These are phyloP conservation scores for Penaeus indicus DNA, from an alignment of 1,140 invertebrate genomes.

Conservation along the genomic window DNA sequence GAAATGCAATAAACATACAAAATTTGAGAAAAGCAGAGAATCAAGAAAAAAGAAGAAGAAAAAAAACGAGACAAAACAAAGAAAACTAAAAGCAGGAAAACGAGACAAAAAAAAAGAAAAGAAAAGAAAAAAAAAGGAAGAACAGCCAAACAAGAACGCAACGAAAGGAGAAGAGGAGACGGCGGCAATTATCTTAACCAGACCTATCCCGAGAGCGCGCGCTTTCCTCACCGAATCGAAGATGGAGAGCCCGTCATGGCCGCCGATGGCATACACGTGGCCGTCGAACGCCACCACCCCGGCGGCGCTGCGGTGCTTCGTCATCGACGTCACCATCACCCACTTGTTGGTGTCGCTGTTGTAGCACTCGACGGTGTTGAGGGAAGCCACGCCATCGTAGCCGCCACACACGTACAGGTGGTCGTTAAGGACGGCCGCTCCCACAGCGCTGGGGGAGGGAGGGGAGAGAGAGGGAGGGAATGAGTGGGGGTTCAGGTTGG, in stretches of 20 bases:
- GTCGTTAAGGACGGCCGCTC: constrained; percentile 85
- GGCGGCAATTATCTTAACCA: too few species aligned
- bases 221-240: constrained; percentile 81
- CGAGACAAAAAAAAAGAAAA: too few species aligned
- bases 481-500: neutral
- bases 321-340: constrained; percentile 85
- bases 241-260: constrained; percentile 90
- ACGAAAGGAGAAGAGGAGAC: too few species aligned
- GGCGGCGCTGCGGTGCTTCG: constrained; percentile 89
- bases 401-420: constrained; percentile 90
- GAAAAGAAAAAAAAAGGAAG: too few species aligned
- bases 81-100: too few species aligned
- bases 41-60: too few species aligned
- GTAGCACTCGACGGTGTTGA: constrained; percentile 84
- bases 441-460: constrained; percentile 78
- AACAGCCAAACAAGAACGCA: too few species aligned
- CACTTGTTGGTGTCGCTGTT: constrained; percentile 82
- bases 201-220: too few species aligned
- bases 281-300: constrained; percentile 86
- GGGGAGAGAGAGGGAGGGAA: too few species aligned
- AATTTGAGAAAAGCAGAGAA: too few species aligned
- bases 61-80: too few species aligned
- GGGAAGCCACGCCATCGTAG: constrained; percentile 80
- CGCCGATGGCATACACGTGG: constrained; percentile 85
- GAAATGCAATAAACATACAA: too few species aligned